Evolutionary conservation across 2,888 invertebrate genomes (phyloP), one percentile per base, ranked within the genome.

Genomic region (Schrankia costaestrigalis): DNA sequence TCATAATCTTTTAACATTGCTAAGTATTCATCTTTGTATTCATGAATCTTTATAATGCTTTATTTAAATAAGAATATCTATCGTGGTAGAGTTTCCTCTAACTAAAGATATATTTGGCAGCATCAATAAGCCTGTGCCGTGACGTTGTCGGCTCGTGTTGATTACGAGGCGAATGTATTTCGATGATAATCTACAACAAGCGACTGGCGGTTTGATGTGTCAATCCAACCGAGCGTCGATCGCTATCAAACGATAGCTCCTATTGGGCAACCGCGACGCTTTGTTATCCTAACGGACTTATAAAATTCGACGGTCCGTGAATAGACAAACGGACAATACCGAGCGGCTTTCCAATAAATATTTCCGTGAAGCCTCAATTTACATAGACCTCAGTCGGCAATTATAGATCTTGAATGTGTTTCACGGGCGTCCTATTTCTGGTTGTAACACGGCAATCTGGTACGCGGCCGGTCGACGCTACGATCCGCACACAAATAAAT

Each of bases 241-340:
- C 73, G 63, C 72, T 81, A 83, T 84, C 82, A 63, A 46, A 52
- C 70, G 67, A 73, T 77, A 73, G 79, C 82, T 82, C 61, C 83
- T 78, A 84, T 86, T 84, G 83, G 80, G 75, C 72, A 82, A 82
- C 77, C 76, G 76, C 71, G 65, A 69, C 65, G 78, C 81, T 83
- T 85, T 85, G 84, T 85, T 83, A 78, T 78, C 75, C 69, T 78
- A 80, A 83, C 78, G 77, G 78, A 74, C 72, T 77, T 73, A 72
- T 68, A 75, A 79, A 78, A 77, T 66, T 72, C 68, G 74, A 75
- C 70, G 65, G 68, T 47, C 67, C 67, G 69, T 64, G 71, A 74
- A 71, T 64, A 60, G 67, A 46, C 38, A 30, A 47, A 19, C 52
- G 64, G 56, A 74, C 73, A 71, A 69, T 71, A 67, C 66, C 61